A percentile compares a stretch with the other conserved stretches of the same genome.
Conservation (phyloP, 2,113 vertebrate genomes). For the Chinchilla lanigera region DNA sequence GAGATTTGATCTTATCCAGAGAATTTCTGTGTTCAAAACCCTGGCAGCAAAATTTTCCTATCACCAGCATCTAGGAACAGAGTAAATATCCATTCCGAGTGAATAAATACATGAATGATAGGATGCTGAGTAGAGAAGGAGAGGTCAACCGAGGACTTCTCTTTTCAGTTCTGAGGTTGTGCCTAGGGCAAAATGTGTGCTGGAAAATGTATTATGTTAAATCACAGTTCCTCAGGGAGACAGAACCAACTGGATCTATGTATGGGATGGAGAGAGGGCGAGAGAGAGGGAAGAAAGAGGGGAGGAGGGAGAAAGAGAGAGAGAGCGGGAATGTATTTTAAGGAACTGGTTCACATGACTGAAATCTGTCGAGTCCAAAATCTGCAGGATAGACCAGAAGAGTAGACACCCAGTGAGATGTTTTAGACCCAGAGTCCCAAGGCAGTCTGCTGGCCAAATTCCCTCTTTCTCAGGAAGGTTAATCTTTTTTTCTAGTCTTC, state of each 20-base stretch:
- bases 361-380: not conserved
- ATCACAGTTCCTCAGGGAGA: not conserved
- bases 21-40: not conserved
- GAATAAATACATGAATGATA: not conserved
- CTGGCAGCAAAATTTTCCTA: not conserved
- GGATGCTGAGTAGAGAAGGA: not conserved
- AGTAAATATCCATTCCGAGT: not conserved
- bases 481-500: not conserved
- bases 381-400: not conserved
- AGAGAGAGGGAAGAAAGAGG: not conserved
- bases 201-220: not conserved
- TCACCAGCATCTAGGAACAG: not conserved
- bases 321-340: not conserved
- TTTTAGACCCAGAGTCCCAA: not conserved
- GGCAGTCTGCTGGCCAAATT: not conserved
- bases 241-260: not conserved
- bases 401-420: not conserved
- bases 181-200: not conserved
- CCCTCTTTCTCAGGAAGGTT: not conserved
- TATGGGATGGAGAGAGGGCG: not conserved
- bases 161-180: conserved; percentile 26
- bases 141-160: not conserved
- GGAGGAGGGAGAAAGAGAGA: no score
- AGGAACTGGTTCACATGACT: not conserved
- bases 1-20: not conserved